phyloP scores from a whole-genome alignment of 2,113 vertebrate species.

The Chaetodon trifascialis region DNA sequence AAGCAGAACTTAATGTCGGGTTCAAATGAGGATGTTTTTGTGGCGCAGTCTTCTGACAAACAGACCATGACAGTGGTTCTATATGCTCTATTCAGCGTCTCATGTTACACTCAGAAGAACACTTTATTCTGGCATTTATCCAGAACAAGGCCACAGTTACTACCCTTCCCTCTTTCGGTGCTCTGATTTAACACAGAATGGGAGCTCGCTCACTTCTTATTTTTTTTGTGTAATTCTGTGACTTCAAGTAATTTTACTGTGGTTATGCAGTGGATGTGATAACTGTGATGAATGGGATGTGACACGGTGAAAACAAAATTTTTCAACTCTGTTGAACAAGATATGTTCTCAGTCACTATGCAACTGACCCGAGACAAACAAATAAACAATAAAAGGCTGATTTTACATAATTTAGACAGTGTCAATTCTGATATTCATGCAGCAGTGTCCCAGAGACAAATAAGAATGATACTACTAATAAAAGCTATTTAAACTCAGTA shows the following conservation, averaged over 20 bases:
- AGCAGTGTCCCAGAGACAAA: neutral
- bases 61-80: constrained; percentile 10
- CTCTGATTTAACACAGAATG: neutral
- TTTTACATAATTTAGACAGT: neutral
- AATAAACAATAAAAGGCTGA: neutral
- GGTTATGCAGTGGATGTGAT: neutral
- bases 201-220: too few species aligned
- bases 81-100: neutral
- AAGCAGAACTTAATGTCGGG: constrained; percentile 20
- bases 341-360: neutral
- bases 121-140: constrained; percentile 5
- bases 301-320: neutral
- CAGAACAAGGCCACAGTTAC: neutral
- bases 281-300: neutral
- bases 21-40: constrained; percentile 53
- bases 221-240: neutral
- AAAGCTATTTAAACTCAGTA: neutral
- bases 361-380: neutral
- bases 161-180: neutral
- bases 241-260: neutral
- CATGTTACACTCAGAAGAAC: constrained; percentile 3
- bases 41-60: constrained; percentile 28
- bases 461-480: neutral
- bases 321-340: neutral
- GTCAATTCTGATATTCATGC: neutral